Base-by-base conservation (phyloP, 2,113 vertebrate species). In the Thalassoma bifasciatum region DNA sequence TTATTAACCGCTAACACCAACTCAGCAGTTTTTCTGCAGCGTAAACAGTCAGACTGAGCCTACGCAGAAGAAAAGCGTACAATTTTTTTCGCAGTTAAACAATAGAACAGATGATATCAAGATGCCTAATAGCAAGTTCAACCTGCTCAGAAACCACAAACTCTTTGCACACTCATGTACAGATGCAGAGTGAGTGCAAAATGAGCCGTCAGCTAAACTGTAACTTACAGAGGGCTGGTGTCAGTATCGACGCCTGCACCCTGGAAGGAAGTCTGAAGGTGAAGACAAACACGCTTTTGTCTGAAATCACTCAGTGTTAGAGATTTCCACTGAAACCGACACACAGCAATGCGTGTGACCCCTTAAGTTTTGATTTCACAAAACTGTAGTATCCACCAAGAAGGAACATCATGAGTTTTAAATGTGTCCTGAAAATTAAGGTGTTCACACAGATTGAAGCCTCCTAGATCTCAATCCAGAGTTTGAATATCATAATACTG, bases 71-170 rank as follows among this genome's bases (percentile, higher is more conserved):
- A 49, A 49, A 49, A 10, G 46, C 17, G 9, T 8, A 49, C n/a
- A 8, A 22, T 12, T 30, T 14, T 40, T 59, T 5, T 38, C 19
- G 23, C 11, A 5, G 30, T 21, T 58, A 6, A 36, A n/a, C 30
- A 1, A n/a, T 40, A 49, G 37, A 5, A 22, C 66, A 23, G 24
- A 17, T 59, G 60, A 64, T 71, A 77, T 40, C 23, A 26, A 22
- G 17, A 63, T 12, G 30, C 24, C 12, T 65, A 38, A 36, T 38
- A 56, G 38, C 62, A 38, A 1, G 44, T 61, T 37, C 21, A 30
- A 61, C 34, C 57, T 19, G 22, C 70, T 4, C 13, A 21, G 7
- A 21, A 82, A 75, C 84, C 77, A 70, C 82, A 78, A 56, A 60
- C 56, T 67, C 16, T 34, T 17, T 26, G 62, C 66, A 77, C 51